A percentile compares a stretch with the other conserved stretches of the same genome.
Evolutionary conservation across 2,888 invertebrate species (phyloP).

Genomic region (Agrochola circellaris): DNA sequence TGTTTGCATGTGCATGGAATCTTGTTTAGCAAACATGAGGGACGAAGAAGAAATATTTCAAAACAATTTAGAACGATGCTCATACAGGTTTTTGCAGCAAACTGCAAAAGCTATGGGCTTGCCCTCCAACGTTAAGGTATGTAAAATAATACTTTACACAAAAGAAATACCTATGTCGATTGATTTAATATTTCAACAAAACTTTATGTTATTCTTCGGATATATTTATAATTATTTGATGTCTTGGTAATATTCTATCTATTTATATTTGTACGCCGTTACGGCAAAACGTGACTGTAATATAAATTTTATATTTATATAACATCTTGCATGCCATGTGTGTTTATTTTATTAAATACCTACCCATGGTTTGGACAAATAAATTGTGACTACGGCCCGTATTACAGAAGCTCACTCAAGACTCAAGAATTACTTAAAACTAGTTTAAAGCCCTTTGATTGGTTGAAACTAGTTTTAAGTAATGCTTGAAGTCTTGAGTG

Average conservation of each 20-base stretch:
- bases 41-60: constrained; percentile 63
- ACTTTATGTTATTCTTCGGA: neutral
- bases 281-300: neutral
- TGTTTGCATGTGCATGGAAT: constrained; percentile 7
- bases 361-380: too few relatives aligned
- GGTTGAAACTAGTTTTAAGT: too few relatives aligned
- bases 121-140: constrained; percentile 85
- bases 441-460: too few relatives aligned
- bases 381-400: too few relatives aligned
- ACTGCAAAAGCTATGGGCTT: constrained; percentile 79
- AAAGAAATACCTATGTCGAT: neutral
- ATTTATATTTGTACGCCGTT: neutral
- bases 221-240: neutral
- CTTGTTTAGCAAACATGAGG: constrained; percentile 50
- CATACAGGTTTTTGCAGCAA: constrained; percentile 82
- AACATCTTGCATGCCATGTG: neutral
- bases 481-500: too few relatives aligned
- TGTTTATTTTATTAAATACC: too few relatives aligned
- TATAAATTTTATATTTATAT: neutral
- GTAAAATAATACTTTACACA: constrained; percentile 14
- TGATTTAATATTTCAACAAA: neutral
- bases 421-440: too few relatives aligned
- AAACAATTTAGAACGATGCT: constrained; percentile 70
- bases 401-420: too few relatives aligned
- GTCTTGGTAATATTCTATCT: neutral